Base-by-base conservation (phyloP, 2,888 invertebrate genomes). In the Andrena bucephala region DNA sequence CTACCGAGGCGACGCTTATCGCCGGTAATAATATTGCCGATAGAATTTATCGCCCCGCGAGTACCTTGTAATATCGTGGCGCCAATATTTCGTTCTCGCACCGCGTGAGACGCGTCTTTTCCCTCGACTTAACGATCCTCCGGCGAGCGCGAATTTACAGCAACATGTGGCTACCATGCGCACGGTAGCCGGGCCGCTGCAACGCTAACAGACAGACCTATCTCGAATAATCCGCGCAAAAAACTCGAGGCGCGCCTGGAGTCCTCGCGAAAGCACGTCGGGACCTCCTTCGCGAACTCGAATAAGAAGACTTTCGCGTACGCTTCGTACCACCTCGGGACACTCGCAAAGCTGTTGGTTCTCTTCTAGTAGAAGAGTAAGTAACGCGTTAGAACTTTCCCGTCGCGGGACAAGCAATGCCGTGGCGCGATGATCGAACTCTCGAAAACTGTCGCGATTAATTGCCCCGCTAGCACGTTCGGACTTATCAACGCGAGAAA, bases 111-210 rank as follows among this genome's bases (percentile, higher is more conserved):
- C 69, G 59, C 33, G 36, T 7, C 52, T 62, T 54, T 73, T 73
- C 65, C 70, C 29, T 48, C 57, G 62, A 10, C 31, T 62, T 77
- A 77, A 72, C 77, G 66, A 65, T 65, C 77, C 60, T 50, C 24
- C 48, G 29, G 57, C 42, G 31, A 24, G 59, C 66, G 78, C 71
- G 75, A 79, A 79, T 82, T 75, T 72, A 70, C 81, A 69, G 50
- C 79, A 48, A 67, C 78, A 82, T 74, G 62, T 78, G 81, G 81
- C 67, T 36, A 54, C 81, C 81, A 78, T 57, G 67, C 81, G n/a
- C 68, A 48, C 68, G 71, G 50, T 66, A 74, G 42, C 68, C 20
- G 27, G 27, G 16, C 6, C 52, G 7, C 6, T 42, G 13, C 16
- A n/a, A 13, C 42, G 8, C 57, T 52, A 42, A 20, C n/a, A 27